A percentile compares a stretch with the other conserved stretches of the same genome.
Evolutionary conservation across 2,113 vertebrate species (phyloP).

Genomic region (Onychostruthus taczanowskii): DNA sequence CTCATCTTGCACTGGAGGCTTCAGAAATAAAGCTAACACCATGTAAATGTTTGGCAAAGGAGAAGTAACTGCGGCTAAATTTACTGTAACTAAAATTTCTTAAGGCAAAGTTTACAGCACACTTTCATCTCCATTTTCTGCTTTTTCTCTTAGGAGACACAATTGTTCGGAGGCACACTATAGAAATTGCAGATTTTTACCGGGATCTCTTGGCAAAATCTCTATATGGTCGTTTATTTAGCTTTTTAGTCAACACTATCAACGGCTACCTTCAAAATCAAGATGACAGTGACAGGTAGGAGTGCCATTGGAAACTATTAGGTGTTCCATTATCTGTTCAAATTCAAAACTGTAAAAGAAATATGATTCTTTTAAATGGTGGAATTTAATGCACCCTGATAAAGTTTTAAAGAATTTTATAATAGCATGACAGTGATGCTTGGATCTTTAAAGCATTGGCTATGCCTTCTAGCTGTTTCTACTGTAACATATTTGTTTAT

Average conservation of each 20-base stretch:
- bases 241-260: slow-evolving; percentile 86
- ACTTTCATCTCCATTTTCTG: not conserved
- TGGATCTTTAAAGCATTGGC: not conserved
- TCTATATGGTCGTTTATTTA: slow-evolving; percentile 89
- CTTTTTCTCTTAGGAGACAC: slow-evolving; percentile 79
- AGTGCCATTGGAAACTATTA: not conserved
- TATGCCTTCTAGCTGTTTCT: not conserved
- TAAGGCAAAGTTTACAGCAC: not conserved
- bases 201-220: slow-evolving; percentile 90
- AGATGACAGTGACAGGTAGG: slow-evolving; percentile 82
- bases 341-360: not conserved
- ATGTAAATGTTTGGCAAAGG: not conserved
- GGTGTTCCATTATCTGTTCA: not conserved
- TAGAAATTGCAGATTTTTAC: slow-evolving; percentile 84
- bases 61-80: not conserved
- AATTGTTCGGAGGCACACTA: slow-evolving; percentile 81
- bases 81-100: not conserved
- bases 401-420: not conserved
- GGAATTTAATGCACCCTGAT: not conserved
- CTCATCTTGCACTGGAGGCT: not conserved
- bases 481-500: not conserved
- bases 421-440: not conserved
- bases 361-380: not conserved
- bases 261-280: slow-evolving; percentile 85
- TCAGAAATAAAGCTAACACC: not conserved